phyloP scores from a whole-genome alignment of 2,113 vertebrate genomes.

The Cyprinodon tularosa region DNA sequence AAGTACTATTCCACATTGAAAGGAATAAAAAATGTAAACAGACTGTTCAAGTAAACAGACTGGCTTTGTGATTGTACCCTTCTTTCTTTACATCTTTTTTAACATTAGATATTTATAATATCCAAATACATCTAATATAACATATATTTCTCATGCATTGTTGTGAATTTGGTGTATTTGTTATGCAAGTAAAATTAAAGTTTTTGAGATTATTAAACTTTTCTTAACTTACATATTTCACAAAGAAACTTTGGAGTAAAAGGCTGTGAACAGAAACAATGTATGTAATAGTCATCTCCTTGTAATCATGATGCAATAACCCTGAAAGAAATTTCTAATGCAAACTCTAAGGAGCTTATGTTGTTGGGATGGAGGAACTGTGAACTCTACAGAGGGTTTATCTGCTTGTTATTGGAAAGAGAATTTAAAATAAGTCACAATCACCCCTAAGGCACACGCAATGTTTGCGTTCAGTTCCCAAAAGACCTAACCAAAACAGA shows the following conservation, averaged over 20 bases:
- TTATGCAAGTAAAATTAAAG: neutral
- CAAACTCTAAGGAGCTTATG: neutral
- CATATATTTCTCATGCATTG: too few relatives aligned
- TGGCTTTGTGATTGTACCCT: too few relatives aligned
- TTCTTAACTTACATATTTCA: slow-evolving; percentile 4
- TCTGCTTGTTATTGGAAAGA: slow-evolving; percentile 15
- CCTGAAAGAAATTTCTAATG: slow-evolving; percentile 20
- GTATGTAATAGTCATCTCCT: neutral
- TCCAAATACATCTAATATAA: too few relatives aligned
- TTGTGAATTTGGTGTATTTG: too few relatives aligned
- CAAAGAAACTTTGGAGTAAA: neutral
- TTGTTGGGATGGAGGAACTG: slow-evolving; percentile 2
- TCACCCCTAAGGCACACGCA: slow-evolving; percentile 29
- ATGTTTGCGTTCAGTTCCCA: slow-evolving; percentile 44
- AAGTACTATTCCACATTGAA: neutral
- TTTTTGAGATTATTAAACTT: neutral
- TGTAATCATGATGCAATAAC: slow-evolving; percentile 49
- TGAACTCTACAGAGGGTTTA: slow-evolving; percentile 40
- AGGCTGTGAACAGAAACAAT: neutral
- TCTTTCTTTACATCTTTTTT: too few relatives aligned
- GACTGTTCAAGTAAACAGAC: neutral
- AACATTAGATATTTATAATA: too few relatives aligned
- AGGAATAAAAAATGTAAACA: neutral
- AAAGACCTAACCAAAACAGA: slow-evolving; percentile 17
- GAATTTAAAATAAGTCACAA: slow-evolving; percentile 27